phyloP scores from a whole-genome alignment of 2,113 vertebrate genomes.

The Cynocephalus volans region DNA sequence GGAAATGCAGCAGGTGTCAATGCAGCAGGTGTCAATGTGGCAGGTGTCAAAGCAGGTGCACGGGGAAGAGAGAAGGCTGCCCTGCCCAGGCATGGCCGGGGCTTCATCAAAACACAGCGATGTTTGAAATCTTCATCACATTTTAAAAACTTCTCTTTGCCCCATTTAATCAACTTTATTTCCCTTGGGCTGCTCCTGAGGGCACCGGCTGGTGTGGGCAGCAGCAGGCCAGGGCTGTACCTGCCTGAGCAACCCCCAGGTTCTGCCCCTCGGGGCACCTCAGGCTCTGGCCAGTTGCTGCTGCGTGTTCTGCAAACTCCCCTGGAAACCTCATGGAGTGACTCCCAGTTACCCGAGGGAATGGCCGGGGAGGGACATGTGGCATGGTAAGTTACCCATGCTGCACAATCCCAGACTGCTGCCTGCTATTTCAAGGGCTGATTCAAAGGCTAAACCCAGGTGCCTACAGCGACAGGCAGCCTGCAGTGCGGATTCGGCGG shows the following conservation, averaged over 20 bases:
- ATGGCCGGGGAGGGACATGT: fast-evolving
- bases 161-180: fast-evolving
- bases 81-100: fast-evolving
- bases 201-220: background rate
- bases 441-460: fast-evolving
- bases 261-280: fast-evolving
- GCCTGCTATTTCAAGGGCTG: background rate
- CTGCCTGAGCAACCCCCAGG: too few species aligned
- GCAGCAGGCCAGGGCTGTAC: too few species aligned
- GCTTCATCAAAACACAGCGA: background rate
- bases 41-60: background rate
- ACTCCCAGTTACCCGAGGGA: background rate
- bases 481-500: background rate
- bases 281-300: background rate
- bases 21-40: background rate
- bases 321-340: fast-evolving
- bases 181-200: background rate
- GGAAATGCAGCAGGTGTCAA: background rate
- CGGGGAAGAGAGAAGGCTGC: background rate
- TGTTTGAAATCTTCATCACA: too few species aligned
- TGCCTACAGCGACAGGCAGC: fast-evolving
- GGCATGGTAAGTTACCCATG: background rate
- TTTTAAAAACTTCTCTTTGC: background rate
- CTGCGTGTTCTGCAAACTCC: background rate
- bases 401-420: background rate